phyloP scores from a whole-genome alignment of 1,140 invertebrate genomes.

The Carposina sasakii region DNA sequence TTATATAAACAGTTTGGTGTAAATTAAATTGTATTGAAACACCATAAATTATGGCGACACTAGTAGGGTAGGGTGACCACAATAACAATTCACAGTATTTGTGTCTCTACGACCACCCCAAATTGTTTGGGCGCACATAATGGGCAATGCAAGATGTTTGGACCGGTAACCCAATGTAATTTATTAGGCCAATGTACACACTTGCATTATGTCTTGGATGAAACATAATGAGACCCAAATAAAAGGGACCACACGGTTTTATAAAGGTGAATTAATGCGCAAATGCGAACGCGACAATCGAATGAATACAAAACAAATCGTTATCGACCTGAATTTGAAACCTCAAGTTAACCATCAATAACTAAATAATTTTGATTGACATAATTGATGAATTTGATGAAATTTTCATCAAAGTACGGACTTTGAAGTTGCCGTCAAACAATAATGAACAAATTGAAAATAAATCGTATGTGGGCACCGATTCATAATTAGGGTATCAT shows the following conservation, averaged over 20 bases:
- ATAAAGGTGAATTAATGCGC: too few relatives aligned
- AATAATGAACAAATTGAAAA: conserved; percentile 29
- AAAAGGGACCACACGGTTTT: too few relatives aligned
- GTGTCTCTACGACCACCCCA: conserved; percentile 51
- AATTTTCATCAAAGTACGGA: too few relatives aligned
- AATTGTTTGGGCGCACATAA: conserved; percentile 22
- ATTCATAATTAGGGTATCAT: conserved; percentile 47
- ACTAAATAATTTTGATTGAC: too few relatives aligned
- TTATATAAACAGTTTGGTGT: conserved; percentile 54
- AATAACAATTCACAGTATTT: conserved; percentile 34
- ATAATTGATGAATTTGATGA: too few relatives aligned
- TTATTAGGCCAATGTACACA: conserved; percentile 14
- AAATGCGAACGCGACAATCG: too few relatives aligned
- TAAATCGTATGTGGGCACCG: conserved; percentile 38
- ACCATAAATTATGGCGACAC: conserved; percentile 56
- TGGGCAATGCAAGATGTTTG: conserved; percentile 16
- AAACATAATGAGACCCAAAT: too few relatives aligned
- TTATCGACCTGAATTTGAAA: too few relatives aligned
- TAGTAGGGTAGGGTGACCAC: conserved; percentile 5
- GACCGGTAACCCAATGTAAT: conserved; percentile 9
- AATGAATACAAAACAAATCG: too few relatives aligned
- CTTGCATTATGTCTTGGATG: conserved; percentile 6
- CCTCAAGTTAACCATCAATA: too few relatives aligned
- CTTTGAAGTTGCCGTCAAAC: conserved; percentile 6
- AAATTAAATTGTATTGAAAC: conserved; percentile 68